Evolutionary conservation across 2,888 invertebrate genomes (phyloP), one percentile per base, ranked within the genome.

Genomic region (Leptinotarsa haldemani): DNA sequence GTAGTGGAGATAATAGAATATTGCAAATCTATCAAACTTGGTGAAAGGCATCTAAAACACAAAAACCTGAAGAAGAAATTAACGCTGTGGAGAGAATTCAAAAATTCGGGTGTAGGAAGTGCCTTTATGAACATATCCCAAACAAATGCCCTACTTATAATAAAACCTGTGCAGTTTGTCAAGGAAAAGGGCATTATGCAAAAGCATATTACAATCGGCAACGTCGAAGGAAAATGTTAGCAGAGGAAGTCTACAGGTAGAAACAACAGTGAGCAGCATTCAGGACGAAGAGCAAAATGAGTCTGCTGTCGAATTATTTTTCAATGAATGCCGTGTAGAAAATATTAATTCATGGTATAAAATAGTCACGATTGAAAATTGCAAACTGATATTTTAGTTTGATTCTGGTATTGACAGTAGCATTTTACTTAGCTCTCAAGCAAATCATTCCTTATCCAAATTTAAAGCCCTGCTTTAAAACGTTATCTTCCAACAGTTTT

Each of bases 101-200:
- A 20, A 67, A 67, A 48, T n/a, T n/a, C n/a, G n/a, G n/a, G n/a
- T 52, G 67, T 56, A 20, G 52, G 20, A 52, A 53, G n/a, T 69
- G 69, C 61, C 61, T 40, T 69, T 30, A 12, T 5, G 48, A 69
- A 30, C 69, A 69, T 30, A 22, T 25, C 13, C 56, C 56, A 9
- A 7, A 40, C 40, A 69, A 58, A 58, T 69, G 69, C 61, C 69
- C 69, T 30, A 61, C 69, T 48, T 69, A 47, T 61, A 58, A 48
- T 1, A 2, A 40, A 58, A 69, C 40, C 4, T 69, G 69, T 18
- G 4, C 3, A 12, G 40, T 69, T 20, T 69, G 58, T 1, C 30
- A 58, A 48, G 61, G 40, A 20, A 53, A 20, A 56, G 56, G 56
- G 47, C 69, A 58, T 30, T 69, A 58, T 1, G 3, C 46, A 3